Conservation (phyloP, 37 sponge, comb jelly and placozoan genomes). For the Haliclona indistincta region DNA sequence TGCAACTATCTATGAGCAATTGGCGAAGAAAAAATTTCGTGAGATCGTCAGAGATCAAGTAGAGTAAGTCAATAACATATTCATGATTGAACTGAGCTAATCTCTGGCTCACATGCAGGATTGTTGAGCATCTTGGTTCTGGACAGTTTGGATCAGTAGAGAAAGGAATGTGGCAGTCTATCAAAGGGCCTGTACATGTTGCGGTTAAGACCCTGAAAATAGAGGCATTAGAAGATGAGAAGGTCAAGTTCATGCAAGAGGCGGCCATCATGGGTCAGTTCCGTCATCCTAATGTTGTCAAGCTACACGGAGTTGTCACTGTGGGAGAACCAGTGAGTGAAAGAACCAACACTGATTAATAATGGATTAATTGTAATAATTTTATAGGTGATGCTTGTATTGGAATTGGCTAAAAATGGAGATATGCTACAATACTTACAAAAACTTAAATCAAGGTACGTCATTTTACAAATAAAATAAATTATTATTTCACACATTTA, state of each 20-base stretch:
- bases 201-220: constrained; percentile 55
- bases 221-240: constrained; percentile 18
- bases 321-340: constrained; percentile 41
- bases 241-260: constrained; percentile 66
- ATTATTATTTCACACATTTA: not conserved
- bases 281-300: constrained; percentile 63
- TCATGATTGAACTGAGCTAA: too few relatives aligned
- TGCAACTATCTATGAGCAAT: constrained; percentile 53
- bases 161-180: constrained; percentile 35
- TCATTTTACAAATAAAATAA: too few relatives aligned
- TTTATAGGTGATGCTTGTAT: constrained; percentile 55
- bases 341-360: not conserved
- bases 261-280: constrained; percentile 84
- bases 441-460: constrained; percentile 7
- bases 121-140: constrained; percentile 35
- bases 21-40: constrained; percentile 40
- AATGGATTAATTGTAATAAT: too few relatives aligned
- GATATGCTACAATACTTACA: constrained; percentile 32
- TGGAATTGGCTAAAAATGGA: constrained; percentile 53
- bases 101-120: too few relatives aligned
- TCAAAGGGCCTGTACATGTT: constrained; percentile 23
- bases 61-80: too few relatives aligned
- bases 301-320: constrained; percentile 62
- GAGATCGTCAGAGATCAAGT: constrained; percentile 40
- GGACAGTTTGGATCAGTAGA: constrained; percentile 71